Evolutionary conservation across 2,797 vertebrate genomes (phyloP), one percentile per base, ranked within the genome.

Genomic region (Limosa lapponica): DNA sequence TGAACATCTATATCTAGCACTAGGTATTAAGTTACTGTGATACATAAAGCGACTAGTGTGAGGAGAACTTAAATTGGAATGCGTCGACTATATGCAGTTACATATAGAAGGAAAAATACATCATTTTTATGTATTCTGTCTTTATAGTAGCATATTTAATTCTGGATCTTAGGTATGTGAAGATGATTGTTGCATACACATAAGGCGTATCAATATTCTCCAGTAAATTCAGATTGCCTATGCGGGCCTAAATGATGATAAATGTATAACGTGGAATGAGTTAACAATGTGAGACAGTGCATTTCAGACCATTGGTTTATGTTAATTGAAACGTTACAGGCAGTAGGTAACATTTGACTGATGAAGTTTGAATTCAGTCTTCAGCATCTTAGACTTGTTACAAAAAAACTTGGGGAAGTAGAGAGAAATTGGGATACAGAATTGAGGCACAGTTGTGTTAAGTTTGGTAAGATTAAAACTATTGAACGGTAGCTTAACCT

Each of bases 11-110:
- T 82, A 37, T 65, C 65, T 54, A 74, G 66, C 32, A 79, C 37
- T 65, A 82, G 49, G 27, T 75, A 61, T 83, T 83, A 71, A 91
- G 74, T 97, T 96, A 72, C 81, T 57, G 25, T 80, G 82, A 61
- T 66, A 57, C 52, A 32, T 69, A 55, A 90, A 90, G 65, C 11
- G 2, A 61, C 57, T 70, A 54, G 51, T 12, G 0, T 81, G 46
- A 86, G 28, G 51, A 90, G 43, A 86, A 69, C 73, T 86, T 93
- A 70, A 69, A 67, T 2, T 46, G 82, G 62, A 84, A 65, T 10
- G 62, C 11, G 4, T 79, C 71, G 46, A 36, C 39, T 89, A 3
- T 41, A 61, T 18, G 9, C 44, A 24, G 44, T 74, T 86, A 70
- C 0, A 1, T 27, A 4, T 2, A 11, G 54, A 81, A 82, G 41